phyloP scores from a whole-genome alignment of 53 echinoderm and acorn worm species.

The Patiria pectinifera region DNA sequence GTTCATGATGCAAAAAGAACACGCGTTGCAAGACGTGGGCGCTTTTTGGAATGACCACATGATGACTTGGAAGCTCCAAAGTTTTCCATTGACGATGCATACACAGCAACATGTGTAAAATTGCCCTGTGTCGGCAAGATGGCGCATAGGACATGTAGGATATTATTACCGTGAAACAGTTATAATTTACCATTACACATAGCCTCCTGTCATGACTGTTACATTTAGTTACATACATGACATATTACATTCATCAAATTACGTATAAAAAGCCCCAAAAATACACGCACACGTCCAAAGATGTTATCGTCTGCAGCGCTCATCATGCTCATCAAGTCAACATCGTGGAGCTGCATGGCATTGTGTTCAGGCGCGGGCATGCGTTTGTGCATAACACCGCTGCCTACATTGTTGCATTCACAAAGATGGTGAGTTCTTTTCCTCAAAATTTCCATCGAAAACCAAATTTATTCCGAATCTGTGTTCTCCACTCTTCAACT shows the following conservation, averaged over 20 bases:
- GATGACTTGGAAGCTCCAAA: no score
- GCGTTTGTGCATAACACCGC: not conserved
- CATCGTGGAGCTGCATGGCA: slow-evolving; percentile 6
- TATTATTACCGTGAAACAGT: no score
- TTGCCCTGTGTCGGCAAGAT: no score
- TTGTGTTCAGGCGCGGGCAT: not conserved
- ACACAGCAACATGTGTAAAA: no score
- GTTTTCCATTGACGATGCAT: no score
- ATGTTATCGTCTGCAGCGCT: not conserved
- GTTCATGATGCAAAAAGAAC: no score
- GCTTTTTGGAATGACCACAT: no score
- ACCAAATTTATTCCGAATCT: not conserved
- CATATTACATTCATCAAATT: not conserved
- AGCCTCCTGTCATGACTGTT: no score
- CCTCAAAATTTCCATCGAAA: slow-evolving; percentile 48
- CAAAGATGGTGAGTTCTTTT: slow-evolving; percentile 35
- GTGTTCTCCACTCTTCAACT: not conserved
- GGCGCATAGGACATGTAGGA: no score
- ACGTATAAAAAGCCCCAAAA: not conserved
- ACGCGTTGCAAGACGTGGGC: no score
- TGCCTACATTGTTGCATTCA: not conserved
- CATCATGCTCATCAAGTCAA: not conserved
- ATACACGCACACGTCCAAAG: slow-evolving; percentile 6
- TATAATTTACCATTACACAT: no score
- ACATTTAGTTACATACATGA: not conserved